Evolutionary conservation across 2,888 invertebrate genomes (phyloP), one percentile per base, ranked within the genome.

Genomic region (Drosophila rellima): DNA sequence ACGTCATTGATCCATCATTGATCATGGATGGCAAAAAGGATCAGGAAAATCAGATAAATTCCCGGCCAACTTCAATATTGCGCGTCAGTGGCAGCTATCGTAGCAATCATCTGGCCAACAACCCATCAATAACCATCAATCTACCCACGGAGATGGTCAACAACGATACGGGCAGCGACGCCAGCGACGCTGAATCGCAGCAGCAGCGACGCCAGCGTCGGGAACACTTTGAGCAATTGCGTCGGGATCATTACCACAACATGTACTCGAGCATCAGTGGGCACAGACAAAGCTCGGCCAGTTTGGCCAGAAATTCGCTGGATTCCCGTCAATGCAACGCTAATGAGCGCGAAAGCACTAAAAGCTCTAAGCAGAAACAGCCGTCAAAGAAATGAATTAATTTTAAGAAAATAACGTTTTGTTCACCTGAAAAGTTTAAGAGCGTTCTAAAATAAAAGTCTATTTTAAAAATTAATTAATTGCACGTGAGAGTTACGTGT

Each of bases 171-270:
- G 17, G 18, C 29, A 57, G 29, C 29, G 61, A 77, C 31, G 68
- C 69, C 35, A 78, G 64, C 59, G 75, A 64, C 7, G 37, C 47
- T 1, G 61, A 80, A 17, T 45, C 51, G 2, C 45, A 68, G 17
- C 68, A 69, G 44, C 48, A 70, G 50, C 64, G 69, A 2, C 60
- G 44, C 6, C 70, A 64, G 20, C 61, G 73, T 1, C 57, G 73
- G 8, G 60, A 68, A 7, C 23, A 67, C 2, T 88, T 83, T 44
- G 65, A 82, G 54, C 70, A 74, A 57, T 26, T 79, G 71, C 80
- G 82, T 18, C 70, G 79, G 4, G 52, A 79, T 17, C 85, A 82
- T 35, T 82, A 88, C 18, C 68, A 69, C 26, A 70, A 74, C n/a
- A 73, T 82, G 86, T 70, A 64, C 48, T 44, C 60, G 31, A 56